A percentile compares a stretch with the other conserved stretches of the same genome.
Evolutionary conservation across 2,113 vertebrate genomes (phyloP).

Genomic region (Hipposideros armiger): DNA sequence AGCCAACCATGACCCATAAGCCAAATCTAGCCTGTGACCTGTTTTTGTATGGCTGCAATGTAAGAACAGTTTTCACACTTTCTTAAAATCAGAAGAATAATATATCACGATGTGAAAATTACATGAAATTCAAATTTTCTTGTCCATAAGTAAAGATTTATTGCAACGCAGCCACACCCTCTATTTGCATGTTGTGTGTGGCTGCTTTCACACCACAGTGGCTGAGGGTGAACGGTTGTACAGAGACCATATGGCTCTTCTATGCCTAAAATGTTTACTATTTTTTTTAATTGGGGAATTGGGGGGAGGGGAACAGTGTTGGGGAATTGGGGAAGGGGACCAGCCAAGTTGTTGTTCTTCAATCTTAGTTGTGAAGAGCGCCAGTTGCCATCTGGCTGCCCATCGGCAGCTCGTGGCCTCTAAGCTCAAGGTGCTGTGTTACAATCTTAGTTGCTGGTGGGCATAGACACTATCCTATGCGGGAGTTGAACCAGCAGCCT

Average conservation of each 20-base stretch:
- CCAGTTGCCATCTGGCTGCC: too few relatives aligned
- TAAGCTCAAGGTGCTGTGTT: too few relatives aligned
- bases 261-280: background rate
- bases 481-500: too few relatives aligned
- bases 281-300: background rate
- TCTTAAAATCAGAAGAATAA: background rate
- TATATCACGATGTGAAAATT: background rate
- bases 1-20: background rate
- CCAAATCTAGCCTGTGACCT: background rate
- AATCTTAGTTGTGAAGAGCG: too few relatives aligned
- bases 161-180: fast-evolving
- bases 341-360: too few relatives aligned
- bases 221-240: background rate
- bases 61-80: background rate
- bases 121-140: background rate
- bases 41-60: background rate
- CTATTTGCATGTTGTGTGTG: background rate
- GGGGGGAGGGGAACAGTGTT: too few relatives aligned
- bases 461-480: too few relatives aligned
- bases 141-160: background rate
- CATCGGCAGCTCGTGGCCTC: too few relatives aligned
- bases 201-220: too few relatives aligned
- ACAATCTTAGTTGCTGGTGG: too few relatives aligned
- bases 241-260: too few relatives aligned
- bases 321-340: too few relatives aligned